Evolutionary conservation across 2,113 vertebrate genomes (phyloP).

Genomic region (Periophthalmodon schlosseri): DNA sequence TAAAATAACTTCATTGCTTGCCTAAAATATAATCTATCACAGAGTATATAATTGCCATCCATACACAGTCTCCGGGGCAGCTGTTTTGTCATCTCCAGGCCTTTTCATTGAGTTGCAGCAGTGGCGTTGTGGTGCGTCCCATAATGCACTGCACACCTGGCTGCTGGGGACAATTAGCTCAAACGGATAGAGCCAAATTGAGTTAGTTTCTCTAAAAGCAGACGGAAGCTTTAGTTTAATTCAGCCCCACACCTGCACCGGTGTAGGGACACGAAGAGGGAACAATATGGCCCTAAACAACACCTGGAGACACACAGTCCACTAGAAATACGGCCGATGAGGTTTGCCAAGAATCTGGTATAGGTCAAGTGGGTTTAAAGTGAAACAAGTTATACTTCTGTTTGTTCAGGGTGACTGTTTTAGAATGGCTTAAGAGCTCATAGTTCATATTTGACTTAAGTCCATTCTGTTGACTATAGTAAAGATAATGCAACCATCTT

Average conservation of each 20-base stretch:
- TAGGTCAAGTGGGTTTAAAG: neutral
- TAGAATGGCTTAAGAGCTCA: neutral
- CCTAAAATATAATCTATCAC: neutral
- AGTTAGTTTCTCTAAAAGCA: constrained; percentile 8
- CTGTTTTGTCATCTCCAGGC: neutral
- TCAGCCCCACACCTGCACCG: neutral
- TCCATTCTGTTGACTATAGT: neutral
- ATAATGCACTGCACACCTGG: constrained; percentile 13
- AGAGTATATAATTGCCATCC: neutral
- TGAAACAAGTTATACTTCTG: neutral
- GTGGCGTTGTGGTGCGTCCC: neutral
- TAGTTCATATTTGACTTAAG: neutral
- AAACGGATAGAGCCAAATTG: neutral
- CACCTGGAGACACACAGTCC: neutral
- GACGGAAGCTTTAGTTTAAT: neutral
- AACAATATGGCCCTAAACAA: neutral
- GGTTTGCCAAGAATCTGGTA: neutral
- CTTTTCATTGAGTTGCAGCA: neutral
- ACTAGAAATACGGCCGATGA: neutral
- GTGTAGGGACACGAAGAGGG: neutral
- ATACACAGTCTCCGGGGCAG: neutral
- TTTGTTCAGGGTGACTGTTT: neutral
- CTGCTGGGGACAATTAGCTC: constrained; percentile 7
- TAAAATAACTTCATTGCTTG: neutral
- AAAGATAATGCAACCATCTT: too few relatives aligned